These are phyloP conservation scores for Macrosteles quadrilineatus DNA, from an alignment of 1,140 invertebrate species.

Conservation along the genomic window DNA sequence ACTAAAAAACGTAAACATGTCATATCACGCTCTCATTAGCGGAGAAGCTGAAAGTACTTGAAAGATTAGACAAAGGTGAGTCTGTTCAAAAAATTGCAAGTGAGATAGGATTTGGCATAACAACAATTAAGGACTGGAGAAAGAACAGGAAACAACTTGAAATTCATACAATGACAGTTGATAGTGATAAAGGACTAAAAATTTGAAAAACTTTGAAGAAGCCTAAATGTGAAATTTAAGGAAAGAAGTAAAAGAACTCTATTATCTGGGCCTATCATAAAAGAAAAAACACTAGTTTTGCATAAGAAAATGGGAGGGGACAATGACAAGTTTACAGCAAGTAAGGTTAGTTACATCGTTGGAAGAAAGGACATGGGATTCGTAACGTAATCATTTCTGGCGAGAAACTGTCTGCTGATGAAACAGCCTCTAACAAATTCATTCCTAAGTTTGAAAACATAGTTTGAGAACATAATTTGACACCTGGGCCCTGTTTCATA, in stretches of 20 bases:
- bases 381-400: no score
- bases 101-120: no score
- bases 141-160: conserved; percentile 17
- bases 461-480: background rate
- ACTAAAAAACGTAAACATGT: conserved; percentile 9
- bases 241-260: background rate
- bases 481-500: no score
- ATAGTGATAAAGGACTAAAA: background rate
- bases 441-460: background rate
- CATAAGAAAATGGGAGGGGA: background rate
- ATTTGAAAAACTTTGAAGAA: conserved; percentile 8
- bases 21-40: background rate
- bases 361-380: background rate
- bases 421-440: background rate
- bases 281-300: background rate
- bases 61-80: conserved; percentile 3
- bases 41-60: background rate
- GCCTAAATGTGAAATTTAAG: background rate
- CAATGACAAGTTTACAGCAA: conserved; percentile 2
- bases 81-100: background rate
- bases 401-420: background rate
- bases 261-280: no score
- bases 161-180: conserved; percentile 4
- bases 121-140: conserved; percentile 10
- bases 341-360: background rate